Base-by-base conservation (phyloP, 1,140 invertebrate genomes). In the Drosophila insularis region DNA sequence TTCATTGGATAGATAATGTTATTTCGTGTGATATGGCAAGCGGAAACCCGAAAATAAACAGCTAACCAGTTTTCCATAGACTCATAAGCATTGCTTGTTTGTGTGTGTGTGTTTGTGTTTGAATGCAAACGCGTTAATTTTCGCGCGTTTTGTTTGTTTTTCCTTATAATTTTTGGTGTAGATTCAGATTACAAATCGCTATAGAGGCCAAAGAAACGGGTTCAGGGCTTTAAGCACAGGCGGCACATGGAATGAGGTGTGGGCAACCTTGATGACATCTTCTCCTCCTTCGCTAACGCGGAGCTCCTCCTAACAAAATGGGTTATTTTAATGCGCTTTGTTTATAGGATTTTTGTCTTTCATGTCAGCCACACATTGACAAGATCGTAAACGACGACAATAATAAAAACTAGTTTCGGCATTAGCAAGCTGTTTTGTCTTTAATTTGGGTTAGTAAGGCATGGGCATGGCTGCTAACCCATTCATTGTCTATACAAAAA, bases 321-420 rank as follows among this genome's bases (percentile, higher is more conserved):
- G 63, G 63, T 69, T 66, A 23, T 55, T 65, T 71, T 80, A 80
- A 76, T 81, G 68, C 53, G 68, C 54, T 67, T 75, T 74, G 71
- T 81, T 87, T 81, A 78, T 85, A 75, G 78, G 71, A 74, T 66
- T 81, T 37, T 67, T 23, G 62, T 63, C 64, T 27, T 27, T 27
- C 27, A 5, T 27, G 27, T 27, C 27, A 6, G 27, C 27, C 27
- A 27, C 72, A 68, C 69, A 14, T 37, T 59, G 46, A 63, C 59
- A 54, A 66, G 66, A 68, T 75, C 65, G 75, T 76, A 75, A 75
- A 37, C 35, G 35, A 37, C 35, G 11, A 37, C 35, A 37, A 37
- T 81, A 62, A 71, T 87, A 87, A 85, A 85, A 85, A 87, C 81
- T 55, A 68, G 82, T 87, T 87, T 85, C 68, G 74, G 79, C 77